These are phyloP conservation scores for Galendromus occidentalis DNA, from an alignment of 1,140 invertebrate genomes.

Conservation along the genomic window DNA sequence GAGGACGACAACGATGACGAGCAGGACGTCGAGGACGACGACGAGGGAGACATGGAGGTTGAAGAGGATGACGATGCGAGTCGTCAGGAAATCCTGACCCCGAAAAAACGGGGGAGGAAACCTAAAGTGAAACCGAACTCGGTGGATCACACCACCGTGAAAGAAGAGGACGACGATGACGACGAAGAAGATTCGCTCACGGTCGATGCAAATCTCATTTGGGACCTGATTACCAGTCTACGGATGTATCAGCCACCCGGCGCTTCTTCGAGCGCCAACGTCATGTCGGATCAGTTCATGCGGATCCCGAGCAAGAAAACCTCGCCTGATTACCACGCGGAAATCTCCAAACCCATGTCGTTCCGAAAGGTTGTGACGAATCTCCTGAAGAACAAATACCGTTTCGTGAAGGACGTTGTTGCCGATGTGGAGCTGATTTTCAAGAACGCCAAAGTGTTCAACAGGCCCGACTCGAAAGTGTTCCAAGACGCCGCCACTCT, in stretches of 20 bases:
- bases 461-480: conserved; percentile 60
- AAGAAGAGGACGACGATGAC: neutral
- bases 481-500: conserved; percentile 31
- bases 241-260: neutral
- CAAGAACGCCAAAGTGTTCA: conserved; percentile 90
- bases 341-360: conserved; percentile 87
- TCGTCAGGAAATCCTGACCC: neutral
- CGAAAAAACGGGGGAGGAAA: neutral
- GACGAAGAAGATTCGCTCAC: neutral
- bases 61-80: neutral
- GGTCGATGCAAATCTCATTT: neutral
- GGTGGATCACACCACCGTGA: neutral
- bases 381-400: conserved; percentile 46
- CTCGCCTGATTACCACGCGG: conserved; percentile 76
- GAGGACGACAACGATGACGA: neutral
- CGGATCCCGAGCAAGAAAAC: conserved; percentile 3
- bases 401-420: conserved; percentile 66
- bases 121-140: neutral
- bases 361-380: conserved; percentile 77
- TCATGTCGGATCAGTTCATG: neutral
- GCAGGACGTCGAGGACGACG: neutral
- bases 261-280: neutral
- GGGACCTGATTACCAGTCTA: neutral
- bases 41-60: neutral
- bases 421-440: conserved; percentile 94